Percentiles rank a stretch among this genome's conserved stretches.
Conservation (phyloP, 2,113 vertebrate species). For the Peromyscus polionotus region DNA sequence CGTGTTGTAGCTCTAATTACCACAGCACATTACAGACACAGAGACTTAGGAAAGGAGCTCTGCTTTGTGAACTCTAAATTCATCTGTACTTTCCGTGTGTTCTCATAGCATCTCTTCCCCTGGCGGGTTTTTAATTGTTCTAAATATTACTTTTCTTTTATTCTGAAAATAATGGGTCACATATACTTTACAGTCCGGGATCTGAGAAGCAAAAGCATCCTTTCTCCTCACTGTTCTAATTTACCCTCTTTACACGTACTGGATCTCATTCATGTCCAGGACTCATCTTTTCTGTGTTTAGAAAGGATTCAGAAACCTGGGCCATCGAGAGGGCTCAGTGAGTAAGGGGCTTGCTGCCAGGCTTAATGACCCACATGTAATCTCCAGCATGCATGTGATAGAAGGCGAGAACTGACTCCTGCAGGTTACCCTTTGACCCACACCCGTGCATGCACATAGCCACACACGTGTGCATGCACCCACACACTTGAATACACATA, state of each 20-base stretch:
- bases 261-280: background rate
- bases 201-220: constrained; percentile 48
- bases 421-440: background rate
- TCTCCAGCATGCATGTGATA: background rate
- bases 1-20: background rate
- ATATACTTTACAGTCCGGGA: constrained; percentile 20
- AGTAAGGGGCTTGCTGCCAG: background rate
- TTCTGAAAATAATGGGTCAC: constrained; percentile 54
- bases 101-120: background rate
- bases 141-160: constrained; percentile 34
- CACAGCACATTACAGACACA: constrained; percentile 45
- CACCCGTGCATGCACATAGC: background rate
- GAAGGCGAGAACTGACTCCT: background rate
- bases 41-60: background rate
- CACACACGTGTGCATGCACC: background rate
- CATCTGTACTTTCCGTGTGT: background rate
- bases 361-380: background rate
- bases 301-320: background rate
- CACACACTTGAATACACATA: background rate
- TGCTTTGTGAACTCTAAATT: background rate
- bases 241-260: background rate
- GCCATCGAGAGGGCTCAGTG: background rate
- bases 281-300: constrained; percentile 52
- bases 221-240: constrained; percentile 57
- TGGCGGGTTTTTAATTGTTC: constrained; percentile 13